A percentile compares a stretch with the other conserved stretches of the same genome.
phyloP scores from a whole-genome alignment of 2,113 vertebrate species.

The Bubo bubo region DNA sequence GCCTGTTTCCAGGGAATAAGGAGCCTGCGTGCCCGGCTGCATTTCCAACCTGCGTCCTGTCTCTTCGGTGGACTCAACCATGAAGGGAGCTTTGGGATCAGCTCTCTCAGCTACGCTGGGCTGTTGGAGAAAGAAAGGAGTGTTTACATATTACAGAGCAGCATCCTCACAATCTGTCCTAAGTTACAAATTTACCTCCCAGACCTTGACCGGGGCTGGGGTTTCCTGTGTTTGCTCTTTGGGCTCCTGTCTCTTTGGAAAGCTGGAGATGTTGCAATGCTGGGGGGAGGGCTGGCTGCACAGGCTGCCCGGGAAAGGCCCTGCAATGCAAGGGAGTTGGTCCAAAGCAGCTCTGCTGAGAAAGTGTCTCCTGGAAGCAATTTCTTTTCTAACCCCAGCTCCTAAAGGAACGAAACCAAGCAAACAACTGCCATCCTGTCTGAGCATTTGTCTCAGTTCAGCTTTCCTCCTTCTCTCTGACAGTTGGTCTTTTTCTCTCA shows the following conservation, averaged over 20 bases:
- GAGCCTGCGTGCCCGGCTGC: background rate
- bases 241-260: constrained; percentile 10
- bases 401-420: background rate
- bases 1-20: constrained; percentile 4
- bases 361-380: background rate
- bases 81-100: background rate
- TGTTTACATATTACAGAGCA: background rate
- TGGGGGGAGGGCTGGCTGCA: background rate
- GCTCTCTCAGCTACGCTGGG: background rate
- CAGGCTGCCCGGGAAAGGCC: background rate
- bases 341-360: background rate
- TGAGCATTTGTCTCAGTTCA: background rate
- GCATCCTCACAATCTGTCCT: constrained; percentile 19
- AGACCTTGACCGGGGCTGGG: constrained; percentile 61
- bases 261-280: constrained; percentile 41
- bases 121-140: constrained; percentile 12
- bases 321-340: background rate
- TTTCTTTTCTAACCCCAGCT: background rate
- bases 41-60: constrained; percentile 29
- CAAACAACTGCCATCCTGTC: background rate
- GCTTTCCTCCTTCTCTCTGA: background rate
- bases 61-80: constrained; percentile 18
- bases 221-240: constrained; percentile 51
- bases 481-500: background rate
- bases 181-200: constrained; percentile 67